Base-by-base conservation (phyloP, 2,113 vertebrate species). In the Fukomys damarensis region DNA sequence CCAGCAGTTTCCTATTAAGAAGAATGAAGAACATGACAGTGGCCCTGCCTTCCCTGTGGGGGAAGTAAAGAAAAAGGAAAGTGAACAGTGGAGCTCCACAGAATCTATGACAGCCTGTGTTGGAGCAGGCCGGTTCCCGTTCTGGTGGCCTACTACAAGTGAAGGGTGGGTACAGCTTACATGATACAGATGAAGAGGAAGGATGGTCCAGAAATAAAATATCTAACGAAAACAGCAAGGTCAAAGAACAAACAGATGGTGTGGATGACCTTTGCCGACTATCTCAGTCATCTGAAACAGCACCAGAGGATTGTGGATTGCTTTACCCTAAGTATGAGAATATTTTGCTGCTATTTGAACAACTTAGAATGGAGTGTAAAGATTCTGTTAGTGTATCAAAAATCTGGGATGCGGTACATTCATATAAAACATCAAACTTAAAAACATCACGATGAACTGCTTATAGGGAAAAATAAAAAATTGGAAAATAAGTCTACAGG, bases 261-360 rank as follows among this genome's bases (percentile, higher is more conserved):
- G 77, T 97, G 24, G 98, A 99, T 97, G 98, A 99, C n/a, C 95
- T 98, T 99, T 76, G 99, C 99, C 96, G 99, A 99, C 89, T 99
- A 89, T 99, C 98, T 81, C 99, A 98, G 90, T 99, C 99, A 0
- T 99, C 99, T 32, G 99, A 99, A 98, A 98, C 99, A 61, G 97
- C 98, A 93, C 99, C 99, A 58, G 99, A 99, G 38, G 99, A 99
- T 58, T 96, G 91, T 0, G 98, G 99, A 46, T 98, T 98, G 22
- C 98, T 98, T 56, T 91, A 95, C 0, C 98, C 98, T 61, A 98
- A 98, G 65, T 99, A 98, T 93, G 98, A 97, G 68, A 99, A 99
- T 59, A 98, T 98, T 3, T 96, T 99, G 91, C 95, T 99, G 68
- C 98, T 99, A 30, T 98, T 99, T 46, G 99, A 99, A 96, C 99